Base-by-base conservation (phyloP, 2,113 vertebrate species). In the Alligator mississippiensis region DNA sequence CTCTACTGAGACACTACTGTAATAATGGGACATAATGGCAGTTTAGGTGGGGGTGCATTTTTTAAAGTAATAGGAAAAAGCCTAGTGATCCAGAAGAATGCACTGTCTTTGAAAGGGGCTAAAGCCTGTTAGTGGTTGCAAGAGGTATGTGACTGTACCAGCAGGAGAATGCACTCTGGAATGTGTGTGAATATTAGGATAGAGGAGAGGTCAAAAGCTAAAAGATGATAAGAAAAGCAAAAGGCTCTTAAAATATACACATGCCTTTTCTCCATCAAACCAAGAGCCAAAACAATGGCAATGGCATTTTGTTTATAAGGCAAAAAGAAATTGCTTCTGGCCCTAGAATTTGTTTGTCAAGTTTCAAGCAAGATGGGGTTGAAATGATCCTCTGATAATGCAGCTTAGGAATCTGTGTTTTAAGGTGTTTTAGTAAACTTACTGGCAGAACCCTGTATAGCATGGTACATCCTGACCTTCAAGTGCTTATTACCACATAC, bases 161-260 rank as follows among this genome's bases (percentile, higher is more conserved):
- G 77, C 66, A 90, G 0, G 5, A 87, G 89, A 96, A 88, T 89
- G 81, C 61, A 82, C 13, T 2, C 93, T 0, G 9, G 94, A 96
- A 93, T 87, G 82, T 14, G 87, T 72, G 88, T 87, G 85, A 84
- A 88, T 79, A 83, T 3, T 1, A 47, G 30, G 17, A 75, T 62
- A 84, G 81, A 74, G 61, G 74, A 95, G 89, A 97, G 95, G 92
- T 95, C 96, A 96, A 96, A 96, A 97, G 87, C 95, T 93, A 93
- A 96, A 94, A 90, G 85, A 22, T 82, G 93, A 93, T 82, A 95
- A 96, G 93, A 74, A 86, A 79, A 93, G 80, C 89, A 93, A 93
- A 96, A 96, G 91, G 77, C 77, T 58, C 82, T 91, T 96, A 92
- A 96, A 92, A 90, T 90, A 93, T 55, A 92, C 92, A 87, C 82